Percentiles rank a stretch among this genome's conserved stretches.
Evolutionary conservation across 2,888 invertebrate genomes (phyloP).

Genomic region (Minunthozetes semirufus): DNA sequence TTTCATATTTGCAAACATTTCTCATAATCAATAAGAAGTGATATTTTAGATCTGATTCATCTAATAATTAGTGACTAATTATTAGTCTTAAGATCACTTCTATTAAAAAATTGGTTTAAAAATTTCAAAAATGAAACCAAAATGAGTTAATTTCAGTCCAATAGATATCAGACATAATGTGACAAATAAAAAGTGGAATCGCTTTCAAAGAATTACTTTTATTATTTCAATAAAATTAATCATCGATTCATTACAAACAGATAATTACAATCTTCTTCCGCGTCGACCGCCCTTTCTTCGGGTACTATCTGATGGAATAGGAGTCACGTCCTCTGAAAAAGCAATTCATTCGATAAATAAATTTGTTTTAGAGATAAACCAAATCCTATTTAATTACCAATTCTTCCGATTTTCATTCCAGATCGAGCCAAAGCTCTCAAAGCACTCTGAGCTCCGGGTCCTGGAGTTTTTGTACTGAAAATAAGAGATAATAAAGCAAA

Average conservation of each 20-base stretch:
- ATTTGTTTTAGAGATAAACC: background rate
- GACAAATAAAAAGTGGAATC: background rate
- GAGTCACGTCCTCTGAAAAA: conserved; percentile 77
- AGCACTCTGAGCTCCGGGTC: conserved; percentile 94
- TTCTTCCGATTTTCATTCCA: conserved; percentile 98
- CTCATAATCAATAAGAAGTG: too few relatives aligned
- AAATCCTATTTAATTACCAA: conserved; percentile 60
- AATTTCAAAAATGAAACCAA: too few relatives aligned
- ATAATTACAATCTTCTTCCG: conserved; percentile 89
- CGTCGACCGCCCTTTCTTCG: conserved; percentile 99
- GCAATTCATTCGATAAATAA: background rate
- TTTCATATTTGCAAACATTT: too few relatives aligned
- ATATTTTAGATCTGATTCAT: too few relatives aligned
- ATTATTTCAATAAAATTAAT: conserved; percentile 9
- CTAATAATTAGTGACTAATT: too few relatives aligned
- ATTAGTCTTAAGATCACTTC: too few relatives aligned
- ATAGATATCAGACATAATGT: too few relatives aligned
- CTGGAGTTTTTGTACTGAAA: conserved; percentile 78
- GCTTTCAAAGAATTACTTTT: background rate
- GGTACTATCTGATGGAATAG: conserved; percentile 97
- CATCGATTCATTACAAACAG: background rate
- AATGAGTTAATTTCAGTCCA: background rate
- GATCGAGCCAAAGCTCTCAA: conserved; percentile 95
- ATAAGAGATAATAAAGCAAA: conserved; percentile 50
- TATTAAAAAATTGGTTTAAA: too few relatives aligned